Base-by-base conservation (phyloP, 1,140 invertebrate species). In the Temnothorax curvispinosus region DNA sequence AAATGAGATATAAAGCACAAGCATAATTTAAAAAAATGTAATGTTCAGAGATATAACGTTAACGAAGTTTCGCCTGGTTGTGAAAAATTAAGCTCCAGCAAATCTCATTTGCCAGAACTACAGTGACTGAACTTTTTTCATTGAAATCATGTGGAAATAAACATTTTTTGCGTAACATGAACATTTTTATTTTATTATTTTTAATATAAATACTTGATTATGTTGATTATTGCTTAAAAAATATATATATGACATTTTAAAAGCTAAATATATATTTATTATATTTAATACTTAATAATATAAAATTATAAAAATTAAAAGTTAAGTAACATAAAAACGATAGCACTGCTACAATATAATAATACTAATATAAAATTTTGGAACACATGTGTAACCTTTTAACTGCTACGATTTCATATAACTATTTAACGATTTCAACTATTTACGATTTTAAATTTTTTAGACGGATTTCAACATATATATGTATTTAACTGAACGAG, bases 21-120 rank as follows among this genome's bases (percentile, higher is more conserved):
- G n/a, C 62, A 69, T 54, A 71, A 81, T 54, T 54, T 54, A 3
- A 69, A 67, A 50, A 54, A 81, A 81, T 69, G 35, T 80, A 80
- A 69, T 18, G 15, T 69, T 69, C 47, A 71, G 44, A 71, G 15
- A 41, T 69, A 71, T 69, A 44, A 69, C n/a, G 18, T 71, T 54
- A 81, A 81, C 44, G 32, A 71, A 81, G 64, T 27, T 80, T 71
- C 13, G 13, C 21, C 1, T 47, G 75, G 27, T 27, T 69, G 77
- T 81, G 13, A 71, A 81, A 69, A 71, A 81, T 54, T 81, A 81
- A 71, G 21, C n/a, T 41, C 4, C 35, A 2, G n/a, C 47, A 69
- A 81, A 81, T 21, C 77, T 69, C 13, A 78, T 65, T 65, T 15
- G 64, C 9, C 15, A 18, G 35, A 56, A 38, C 15, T 81, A 27